Percentiles rank a stretch among this genome's conserved stretches.
Conservation (phyloP, 2,113 vertebrate species). For the Centropus bengalensis region DNA sequence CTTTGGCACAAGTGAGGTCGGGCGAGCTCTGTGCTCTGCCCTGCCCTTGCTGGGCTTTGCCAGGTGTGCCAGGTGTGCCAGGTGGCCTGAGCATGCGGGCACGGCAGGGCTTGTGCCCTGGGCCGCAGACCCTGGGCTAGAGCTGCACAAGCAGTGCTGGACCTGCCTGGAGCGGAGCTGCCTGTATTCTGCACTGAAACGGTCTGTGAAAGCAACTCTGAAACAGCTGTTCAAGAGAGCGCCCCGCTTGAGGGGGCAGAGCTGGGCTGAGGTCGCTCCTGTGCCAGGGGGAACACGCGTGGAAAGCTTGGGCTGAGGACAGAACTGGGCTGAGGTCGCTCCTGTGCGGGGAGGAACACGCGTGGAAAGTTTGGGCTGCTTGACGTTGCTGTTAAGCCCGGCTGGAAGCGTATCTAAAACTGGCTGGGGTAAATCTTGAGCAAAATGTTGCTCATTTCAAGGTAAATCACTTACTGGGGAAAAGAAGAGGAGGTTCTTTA, state of each 20-base stretch:
- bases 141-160: neutral
- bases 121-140: neutral
- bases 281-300: too few relatives aligned
- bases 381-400: neutral
- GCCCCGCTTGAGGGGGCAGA: neutral
- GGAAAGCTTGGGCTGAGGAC: neutral
- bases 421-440: neutral
- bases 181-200: neutral
- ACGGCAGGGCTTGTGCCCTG: accelerated
- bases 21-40: neutral
- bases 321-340: neutral
- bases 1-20: neutral
- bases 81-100: neutral
- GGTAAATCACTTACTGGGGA: neutral
- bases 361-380: neutral
- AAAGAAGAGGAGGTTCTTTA: neutral
- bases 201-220: neutral
- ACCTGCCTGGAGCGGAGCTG: neutral
- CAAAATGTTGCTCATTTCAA: neutral
- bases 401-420: neutral
- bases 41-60: neutral
- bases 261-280: neutral
- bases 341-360: too few relatives aligned
- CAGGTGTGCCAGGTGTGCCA: neutral
- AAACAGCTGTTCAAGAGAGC: neutral